Base-by-base conservation (phyloP, 2,888 invertebrate species). In the Phasia obesa region DNA sequence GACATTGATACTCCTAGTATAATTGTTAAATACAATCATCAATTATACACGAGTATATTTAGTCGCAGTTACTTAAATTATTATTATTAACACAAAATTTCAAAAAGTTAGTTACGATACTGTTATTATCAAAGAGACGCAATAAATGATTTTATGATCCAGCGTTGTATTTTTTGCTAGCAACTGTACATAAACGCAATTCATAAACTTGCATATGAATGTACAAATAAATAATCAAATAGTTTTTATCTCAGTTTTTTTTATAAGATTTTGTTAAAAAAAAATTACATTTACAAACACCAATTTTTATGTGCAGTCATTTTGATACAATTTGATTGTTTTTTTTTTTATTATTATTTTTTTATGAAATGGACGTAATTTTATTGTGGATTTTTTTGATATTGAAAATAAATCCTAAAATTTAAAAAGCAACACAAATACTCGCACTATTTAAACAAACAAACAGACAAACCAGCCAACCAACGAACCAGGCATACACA, bases 351-450 rank as follows among this genome's bases (percentile, higher is more conserved):
- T 47, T 38, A 47, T 47, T 64, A 27, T 64, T n/a, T n/a, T n/a
- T n/a, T n/a, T 79, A 76, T 79, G 67, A 67, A 79, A 78, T 60
- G 65, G 47, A 70, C 53, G 62, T 62, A 59, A 67, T 67, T 79
- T 76, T 64, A 53, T 75, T 75, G 57, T 57, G 73, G 73, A 69
- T 83, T 83, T 79, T 79, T 75, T 71, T 76, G 70, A 76, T 79
- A 79, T 79, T 67, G 79, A 76, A 76, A 79, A 76, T 76, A 83
- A 83, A 83, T 83, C 71, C 79, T 79, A 76, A 69, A 77, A 71
- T 79, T 83, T 79, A 71, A 71, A 65, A 62, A 75, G 44, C 62
- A 47, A 57, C 65, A 75, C 75, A 59, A 74, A 55, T 44, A 67
- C 67, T 75, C n/a, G 19, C 60, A 76, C 53, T 55, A 70, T 55